Evolutionary conservation across 2,113 vertebrate genomes (phyloP).

Genomic region (Oriolus oriolus): DNA sequence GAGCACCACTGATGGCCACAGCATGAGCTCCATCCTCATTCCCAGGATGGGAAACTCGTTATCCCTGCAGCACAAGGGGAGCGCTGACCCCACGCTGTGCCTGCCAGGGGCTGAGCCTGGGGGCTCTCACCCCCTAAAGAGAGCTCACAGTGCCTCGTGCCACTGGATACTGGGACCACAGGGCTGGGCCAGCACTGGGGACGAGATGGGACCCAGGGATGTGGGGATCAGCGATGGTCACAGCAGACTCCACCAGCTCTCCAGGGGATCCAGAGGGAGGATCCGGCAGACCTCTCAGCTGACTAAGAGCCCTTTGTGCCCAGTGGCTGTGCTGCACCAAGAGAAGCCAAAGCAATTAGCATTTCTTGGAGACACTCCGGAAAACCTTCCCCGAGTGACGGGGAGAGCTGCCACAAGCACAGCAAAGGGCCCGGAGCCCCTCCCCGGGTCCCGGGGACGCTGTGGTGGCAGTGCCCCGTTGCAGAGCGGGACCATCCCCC

Average conservation of each 20-base stretch:
- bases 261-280: neutral
- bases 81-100: too few species aligned
- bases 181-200: neutral
- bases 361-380: constrained; percentile 29
- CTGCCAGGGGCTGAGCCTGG: neutral
- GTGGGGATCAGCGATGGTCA: neutral
- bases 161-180: fast-evolving
- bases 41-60: neutral
- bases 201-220: neutral
- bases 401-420: neutral
- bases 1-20: neutral
- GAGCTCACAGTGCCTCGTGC: fast-evolving
- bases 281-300: constrained; percentile 17
- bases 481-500: neutral
- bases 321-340: neutral
- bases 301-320: constrained; percentile 25
- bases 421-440: neutral
- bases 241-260: neutral
- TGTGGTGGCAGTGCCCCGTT: neutral
- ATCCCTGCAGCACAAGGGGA: neutral
- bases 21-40: neutral
- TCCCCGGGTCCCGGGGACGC: fast-evolving
- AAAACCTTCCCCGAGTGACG: constrained; percentile 13
- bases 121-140: fast-evolving
- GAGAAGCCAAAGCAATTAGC: constrained; percentile 42